A percentile compares a stretch with the other conserved stretches of the same genome.
Evolutionary conservation across 2,888 invertebrate genomes (phyloP).

Genomic region (Phyllotreta cruciferae): DNA sequence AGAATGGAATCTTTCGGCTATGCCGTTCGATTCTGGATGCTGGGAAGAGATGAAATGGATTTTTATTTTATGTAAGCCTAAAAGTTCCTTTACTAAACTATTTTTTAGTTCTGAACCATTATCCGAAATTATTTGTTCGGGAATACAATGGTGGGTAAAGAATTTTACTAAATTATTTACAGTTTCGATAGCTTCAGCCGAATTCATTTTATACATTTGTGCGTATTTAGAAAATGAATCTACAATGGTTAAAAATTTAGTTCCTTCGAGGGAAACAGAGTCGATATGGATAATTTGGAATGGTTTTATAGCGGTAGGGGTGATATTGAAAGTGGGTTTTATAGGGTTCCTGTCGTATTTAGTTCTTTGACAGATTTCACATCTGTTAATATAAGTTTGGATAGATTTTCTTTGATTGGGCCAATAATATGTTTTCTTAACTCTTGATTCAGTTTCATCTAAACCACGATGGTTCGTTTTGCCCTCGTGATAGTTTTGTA

Average conservation of each 20-base stretch:
- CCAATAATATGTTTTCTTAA: conserved; percentile 37
- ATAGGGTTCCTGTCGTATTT: conserved; percentile 42
- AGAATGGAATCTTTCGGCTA: conserved; percentile 14
- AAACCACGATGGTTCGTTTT: conserved; percentile 40
- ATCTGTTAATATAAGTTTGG: conserved; percentile 37
- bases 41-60: conserved; percentile 9
- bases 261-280: conserved; percentile 1
- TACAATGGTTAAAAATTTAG: conserved; percentile 11
- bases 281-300: conserved; percentile 21
- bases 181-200: conserved; percentile 1
- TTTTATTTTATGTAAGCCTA: conserved; percentile 1
- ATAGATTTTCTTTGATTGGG: conserved; percentile 35
- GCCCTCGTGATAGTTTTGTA: conserved; percentile 34
- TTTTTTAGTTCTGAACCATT: conserved; percentile 22
- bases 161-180: conserved; percentile 11
- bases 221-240: conserved; percentile 17
- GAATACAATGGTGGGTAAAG: conserved; percentile 9
- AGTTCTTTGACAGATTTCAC: conserved; percentile 34
- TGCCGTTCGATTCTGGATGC: conserved; percentile 11
- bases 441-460: conserved; percentile 19
- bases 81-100: conserved; percentile 3
- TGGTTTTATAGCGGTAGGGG: conserved; percentile 9
- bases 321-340: conserved; percentile 26
- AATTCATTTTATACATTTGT: conserved; percentile 15
- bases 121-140: conserved; percentile 13